Evolutionary conservation across 2,888 invertebrate genomes (phyloP), one percentile per base, ranked within the genome.

Genomic region (Agapostemon virescens): DNA sequence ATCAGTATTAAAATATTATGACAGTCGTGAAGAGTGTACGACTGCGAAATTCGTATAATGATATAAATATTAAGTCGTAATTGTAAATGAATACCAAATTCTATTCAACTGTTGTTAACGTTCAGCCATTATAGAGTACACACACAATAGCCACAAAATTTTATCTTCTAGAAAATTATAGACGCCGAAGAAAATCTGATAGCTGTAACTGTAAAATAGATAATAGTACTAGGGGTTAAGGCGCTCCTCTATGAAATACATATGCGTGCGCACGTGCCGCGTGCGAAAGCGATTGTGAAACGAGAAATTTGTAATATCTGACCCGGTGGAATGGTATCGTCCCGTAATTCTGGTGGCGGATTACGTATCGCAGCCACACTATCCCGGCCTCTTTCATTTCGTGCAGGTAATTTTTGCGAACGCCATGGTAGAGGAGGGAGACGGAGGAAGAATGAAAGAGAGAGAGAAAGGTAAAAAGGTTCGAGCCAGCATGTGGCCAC

Each of bases 341-440:
- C 74, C 52, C 71, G 64, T 70, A 77, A 84, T 76, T 78, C 77
- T 73, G 67, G 33, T 33, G 63, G 45, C 81, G 45, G 75, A 83
- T 84, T 81, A 63, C 73, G 42, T 69, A 72, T 79, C 66, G 67
- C 61, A 13, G 20, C 58, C 71, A 36, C 69, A 40, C 69, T 73
- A 74, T 82, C 17, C 61, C 45, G 26, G 15, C 40, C 64, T 23
- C 64, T 58, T 69, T 75, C 64, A 11, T 69, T 81, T 67, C 71
- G 52, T 67, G 42, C 64, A 55, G 77, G 67, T 77, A 79, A 85
- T 82, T 86, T 84, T 86, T 77, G 69, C 77, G 40, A 81, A 38
- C 45, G 42, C 7, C n/a, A 9, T 7, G 45, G n/a, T 11, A 13
- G 38, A 68, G 13, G 63, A 52, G 58, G 30, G 30, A 26, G 30